Evolutionary conservation across 2,888 invertebrate species (phyloP).

Genomic region (Clunio marinus): DNA sequence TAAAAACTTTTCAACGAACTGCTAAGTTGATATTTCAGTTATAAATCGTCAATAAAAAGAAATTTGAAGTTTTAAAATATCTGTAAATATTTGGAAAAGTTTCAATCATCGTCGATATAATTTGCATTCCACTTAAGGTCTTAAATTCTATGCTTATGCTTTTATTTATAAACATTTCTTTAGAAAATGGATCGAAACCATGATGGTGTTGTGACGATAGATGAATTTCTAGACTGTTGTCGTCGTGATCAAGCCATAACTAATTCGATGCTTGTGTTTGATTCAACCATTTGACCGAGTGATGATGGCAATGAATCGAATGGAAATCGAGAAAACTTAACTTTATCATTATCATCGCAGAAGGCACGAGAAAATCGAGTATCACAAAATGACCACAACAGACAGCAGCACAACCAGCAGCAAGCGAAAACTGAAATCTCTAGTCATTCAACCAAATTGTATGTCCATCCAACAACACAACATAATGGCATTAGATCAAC

Average conservation of each 20-base stretch:
- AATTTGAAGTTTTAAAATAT: too few relatives aligned
- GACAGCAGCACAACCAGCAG: not conserved
- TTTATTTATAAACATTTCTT: not conserved
- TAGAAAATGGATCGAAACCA: slow-evolving; percentile 84
- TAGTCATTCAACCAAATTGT: slow-evolving; percentile 11
- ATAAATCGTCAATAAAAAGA: too few relatives aligned
- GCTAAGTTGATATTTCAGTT: too few relatives aligned
- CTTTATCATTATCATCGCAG: not conserved
- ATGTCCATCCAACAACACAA: not conserved
- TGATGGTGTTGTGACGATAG: slow-evolving; percentile 76
- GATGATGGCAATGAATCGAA: slow-evolving; percentile 5
- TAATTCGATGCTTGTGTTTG: slow-evolving; percentile 71
- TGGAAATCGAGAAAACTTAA: not conserved
- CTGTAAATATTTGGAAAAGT: too few relatives aligned
- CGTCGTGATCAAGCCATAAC: slow-evolving; percentile 72
- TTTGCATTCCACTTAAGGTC: too few relatives aligned
- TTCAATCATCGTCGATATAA: too few relatives aligned
- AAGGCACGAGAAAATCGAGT: not conserved
- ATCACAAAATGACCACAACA: not conserved
- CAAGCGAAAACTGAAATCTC: not conserved
- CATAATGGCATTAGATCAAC: slow-evolving; percentile 9
- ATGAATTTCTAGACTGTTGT: slow-evolving; percentile 79
- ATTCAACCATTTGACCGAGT: slow-evolving; percentile 66
- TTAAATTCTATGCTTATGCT: not conserved
- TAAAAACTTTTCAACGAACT: too few relatives aligned